Percentiles rank a stretch among this genome's conserved stretches.
These are phyloP conservation scores for Ceratosolen fusciceps DNA, from an alignment of 1,140 invertebrate genomes.

Conservation along the genomic window DNA sequence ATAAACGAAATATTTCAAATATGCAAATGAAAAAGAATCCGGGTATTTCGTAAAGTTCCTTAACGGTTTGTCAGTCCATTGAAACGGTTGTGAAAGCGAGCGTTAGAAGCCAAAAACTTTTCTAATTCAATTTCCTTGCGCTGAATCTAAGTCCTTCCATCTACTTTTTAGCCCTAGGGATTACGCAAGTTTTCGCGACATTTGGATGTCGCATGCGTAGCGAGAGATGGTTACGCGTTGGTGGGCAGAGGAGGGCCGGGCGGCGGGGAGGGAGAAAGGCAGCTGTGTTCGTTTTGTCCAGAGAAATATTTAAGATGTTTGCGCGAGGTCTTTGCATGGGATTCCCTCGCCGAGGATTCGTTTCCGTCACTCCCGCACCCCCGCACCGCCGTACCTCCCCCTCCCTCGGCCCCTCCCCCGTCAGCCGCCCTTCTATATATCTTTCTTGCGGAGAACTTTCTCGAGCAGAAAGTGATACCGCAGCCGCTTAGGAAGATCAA, in stretches of 20 bases:
- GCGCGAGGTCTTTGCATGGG: constrained; percentile 40
- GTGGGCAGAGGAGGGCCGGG: background rate
- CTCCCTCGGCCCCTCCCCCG: no score
- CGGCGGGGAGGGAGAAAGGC: background rate
- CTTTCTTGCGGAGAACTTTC: constrained; percentile 4
- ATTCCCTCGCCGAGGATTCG: constrained; percentile 13
- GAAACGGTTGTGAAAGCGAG: background rate
- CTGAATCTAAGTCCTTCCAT: constrained; percentile 28
- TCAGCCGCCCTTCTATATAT: constrained; percentile 6
- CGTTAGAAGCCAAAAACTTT: constrained; percentile 41
- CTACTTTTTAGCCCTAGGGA: constrained; percentile 4
- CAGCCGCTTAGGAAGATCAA: constrained; percentile 30
- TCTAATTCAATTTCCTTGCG: constrained; percentile 45
- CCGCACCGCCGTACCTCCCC: no score
- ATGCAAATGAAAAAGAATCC: constrained; percentile 15
- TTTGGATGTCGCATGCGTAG: constrained; percentile 11
- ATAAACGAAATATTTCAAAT: constrained; percentile 29
- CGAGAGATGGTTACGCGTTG: background rate
- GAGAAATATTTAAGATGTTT: constrained; percentile 46
- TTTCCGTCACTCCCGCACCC: background rate
- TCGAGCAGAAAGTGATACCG: constrained; percentile 32
- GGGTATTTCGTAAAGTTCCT: constrained; percentile 19
- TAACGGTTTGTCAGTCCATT: constrained; percentile 33
- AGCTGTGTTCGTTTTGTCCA: constrained; percentile 12
- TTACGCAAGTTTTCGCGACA: constrained; percentile 44